Evolutionary conservation across 2,888 invertebrate species (phyloP), one percentile per base, ranked within the genome.

Genomic region (Epinotia ramella): DNA sequence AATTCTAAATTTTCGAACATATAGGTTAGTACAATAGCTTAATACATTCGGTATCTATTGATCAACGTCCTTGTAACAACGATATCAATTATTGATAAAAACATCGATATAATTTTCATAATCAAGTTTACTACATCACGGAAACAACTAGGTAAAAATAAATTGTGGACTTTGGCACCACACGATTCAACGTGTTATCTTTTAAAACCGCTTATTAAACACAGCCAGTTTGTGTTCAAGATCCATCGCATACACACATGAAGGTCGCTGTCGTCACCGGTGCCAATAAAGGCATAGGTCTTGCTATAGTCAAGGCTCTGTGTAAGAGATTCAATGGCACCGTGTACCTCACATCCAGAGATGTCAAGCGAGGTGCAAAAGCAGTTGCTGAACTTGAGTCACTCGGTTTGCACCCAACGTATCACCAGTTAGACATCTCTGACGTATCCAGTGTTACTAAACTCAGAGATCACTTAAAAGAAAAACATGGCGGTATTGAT

Each of bases 271-370:
- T 87, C 0, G 96, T 96, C 6, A 96, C 96, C 28, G 96, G 96
- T n/a, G 88, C 94, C 28, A 96, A 96, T 83, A 96, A 96, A 85
- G 96, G 96, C 1, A 95, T 96, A 78, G 96, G 96, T 3, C 95
- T 92, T 80, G 95, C 93, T 0, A 96, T 96, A 57, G 96, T 96
- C 0, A 95, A 95, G 84, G 82, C 92, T 0, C 87, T 96, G 5
- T 96, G 96, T 83, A 84, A 95, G 79, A 91, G 95, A 82, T 96
- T 95, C 83, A 86, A 95, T 77, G 97, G 96, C 0, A 88, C 91
- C 62, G 96, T 97, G 2, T 96, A 96, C 83, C 86, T 97, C 40
- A 96, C 97, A 28, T 94, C 96, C 0, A 89, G 96, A 76, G 94
- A 96, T 86, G 91, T 89, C 18, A 81, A 79, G 0, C 86, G 95